Evolutionary conservation across 2,797 vertebrate species (phyloP), one percentile per base, ranked within the genome.

Genomic region (Sphenopsis melanotis): DNA sequence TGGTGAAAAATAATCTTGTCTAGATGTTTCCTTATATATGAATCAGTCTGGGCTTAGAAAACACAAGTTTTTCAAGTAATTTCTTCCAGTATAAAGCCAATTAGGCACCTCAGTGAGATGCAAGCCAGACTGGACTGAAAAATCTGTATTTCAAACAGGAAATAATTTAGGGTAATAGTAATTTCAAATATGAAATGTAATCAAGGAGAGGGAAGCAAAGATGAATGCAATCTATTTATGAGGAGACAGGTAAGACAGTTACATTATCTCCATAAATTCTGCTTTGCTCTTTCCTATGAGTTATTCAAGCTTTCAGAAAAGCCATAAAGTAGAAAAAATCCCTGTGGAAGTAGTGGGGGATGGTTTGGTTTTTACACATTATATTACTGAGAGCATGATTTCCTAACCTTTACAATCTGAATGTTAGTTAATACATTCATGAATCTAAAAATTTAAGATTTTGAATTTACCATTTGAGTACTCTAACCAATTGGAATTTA

Each of bases 181-280:
- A 90, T 89, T 89, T 95, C 78, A 92, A 85, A 80, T 80, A 78
- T 21, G 14, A 89, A 94, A 95, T 79, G 68, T 65, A 91, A 92
- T 96, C 55, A 83, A 91, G 22, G n/a, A 93, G 39, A 92, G 57
- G 57, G 44, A 76, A 89, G 74, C 37, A 65, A 79, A 92, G 27
- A 79, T 65, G 22, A 94, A 79, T 93, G 20, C 18, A 76, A 49
- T 94, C 74, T 77, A 36, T 84, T 96, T 82, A 41, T 61, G n/a
- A 74, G 75, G 30, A 93, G n/a, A 30, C 77, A 94, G 64, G 78
- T 92, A 57, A 92, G 61, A 61, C 56, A 42, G 88, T 89, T 95
- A 72, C 57, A 74, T 64, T 91, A 78, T 34, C 42, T 90, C 60
- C 82, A 86, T 94, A 78, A 89, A 83, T 92, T 86, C 44, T 56